Evolutionary conservation across 2,797 vertebrate genomes (phyloP), one percentile per base, ranked within the genome.

Genomic region (Meriones psammophilus): DNA sequence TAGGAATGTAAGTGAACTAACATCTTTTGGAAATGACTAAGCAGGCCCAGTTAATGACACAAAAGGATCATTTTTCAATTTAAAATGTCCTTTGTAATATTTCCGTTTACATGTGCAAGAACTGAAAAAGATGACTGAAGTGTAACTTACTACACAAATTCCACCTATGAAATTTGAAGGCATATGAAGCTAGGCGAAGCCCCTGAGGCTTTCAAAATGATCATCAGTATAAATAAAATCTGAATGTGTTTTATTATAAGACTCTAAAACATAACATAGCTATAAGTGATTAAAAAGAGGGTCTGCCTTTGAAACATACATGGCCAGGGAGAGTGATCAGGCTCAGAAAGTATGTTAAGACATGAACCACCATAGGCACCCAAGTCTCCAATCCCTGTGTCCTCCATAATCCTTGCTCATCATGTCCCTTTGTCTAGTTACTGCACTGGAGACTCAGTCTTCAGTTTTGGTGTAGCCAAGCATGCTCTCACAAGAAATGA

Each of bases 401-500:
- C 9, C 33, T 30, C 69, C 50, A 26, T 5, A 66, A 73, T 17
- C 36, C 88, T 54, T 26, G n/a, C 26, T 71, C 30, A 1, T 18
- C 77, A 81, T 71, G 18, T 1, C 93, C 22, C 5, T 86, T 46
- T 39, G 88, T 17, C 7, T 62, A 69, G 9, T 58, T 87, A 58
- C 33, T 42, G 42, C 33, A 54, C 74, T 15, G 83, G 78, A 76
- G 89, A 81, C 58, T 97, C 97, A 98, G 98, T 28, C 8, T 98
- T 98, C 98, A 98, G 98, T 95, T 93, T 95, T 66, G 95, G 20
- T 92, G 81, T 46, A 96, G 77, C 81, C 46, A 98, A 98, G 98
- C 98, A 98, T 98, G 97, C 98, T 98, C 98, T 98, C 97, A 71
- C 97, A 97, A 86, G 94, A 69, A 95, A 64, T 90, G 98, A 98